Percentiles rank a stretch among this genome's conserved stretches.
These are phyloP conservation scores for Argopecten irradians DNA, from an alignment of 1,140 invertebrate species.

Conservation along the genomic window DNA sequence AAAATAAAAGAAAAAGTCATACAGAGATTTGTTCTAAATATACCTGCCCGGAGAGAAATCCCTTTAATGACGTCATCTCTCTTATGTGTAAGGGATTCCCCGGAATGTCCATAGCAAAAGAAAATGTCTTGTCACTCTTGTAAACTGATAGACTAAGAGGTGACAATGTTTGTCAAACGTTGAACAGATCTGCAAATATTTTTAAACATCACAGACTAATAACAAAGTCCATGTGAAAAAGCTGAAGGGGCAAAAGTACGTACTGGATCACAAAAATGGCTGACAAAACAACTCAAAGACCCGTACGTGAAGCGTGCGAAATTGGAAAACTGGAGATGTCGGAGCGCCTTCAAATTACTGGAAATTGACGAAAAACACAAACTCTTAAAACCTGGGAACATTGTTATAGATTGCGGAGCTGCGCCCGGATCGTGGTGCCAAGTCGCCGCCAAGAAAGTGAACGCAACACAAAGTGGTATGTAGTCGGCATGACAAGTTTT, in stretches of 20 bases:
- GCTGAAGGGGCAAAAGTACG: slow-evolving; percentile 63
- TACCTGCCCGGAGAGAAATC: neutral
- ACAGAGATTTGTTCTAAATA: neutral
- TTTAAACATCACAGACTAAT: neutral
- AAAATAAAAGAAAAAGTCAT: too few species aligned
- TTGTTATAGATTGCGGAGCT: slow-evolving; percentile 95
- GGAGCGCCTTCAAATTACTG: slow-evolving; percentile 97
- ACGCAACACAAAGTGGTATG: slow-evolving; percentile 38
- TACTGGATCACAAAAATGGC: slow-evolving; percentile 86
- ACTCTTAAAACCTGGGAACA: slow-evolving; percentile 87
- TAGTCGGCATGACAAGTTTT: neutral
- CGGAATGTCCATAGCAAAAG: too few species aligned
- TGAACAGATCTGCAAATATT: neutral
- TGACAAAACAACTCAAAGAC: slow-evolving; percentile 90
- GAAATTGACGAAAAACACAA: slow-evolving; percentile 93
- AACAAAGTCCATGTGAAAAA: slow-evolving; percentile 30
- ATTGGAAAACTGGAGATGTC: slow-evolving; percentile 84
- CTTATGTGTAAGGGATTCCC: neutral
- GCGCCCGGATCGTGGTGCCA: slow-evolving; percentile 86
- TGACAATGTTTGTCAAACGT: neutral
- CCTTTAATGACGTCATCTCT: neutral
- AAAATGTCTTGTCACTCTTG: too few species aligned
- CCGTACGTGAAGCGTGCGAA: slow-evolving; percentile 92
- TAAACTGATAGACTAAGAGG: neutral
- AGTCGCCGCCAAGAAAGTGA: slow-evolving; percentile 84